Conservation (phyloP, 2,888 invertebrate species). For the Heliconius sara region DNA sequence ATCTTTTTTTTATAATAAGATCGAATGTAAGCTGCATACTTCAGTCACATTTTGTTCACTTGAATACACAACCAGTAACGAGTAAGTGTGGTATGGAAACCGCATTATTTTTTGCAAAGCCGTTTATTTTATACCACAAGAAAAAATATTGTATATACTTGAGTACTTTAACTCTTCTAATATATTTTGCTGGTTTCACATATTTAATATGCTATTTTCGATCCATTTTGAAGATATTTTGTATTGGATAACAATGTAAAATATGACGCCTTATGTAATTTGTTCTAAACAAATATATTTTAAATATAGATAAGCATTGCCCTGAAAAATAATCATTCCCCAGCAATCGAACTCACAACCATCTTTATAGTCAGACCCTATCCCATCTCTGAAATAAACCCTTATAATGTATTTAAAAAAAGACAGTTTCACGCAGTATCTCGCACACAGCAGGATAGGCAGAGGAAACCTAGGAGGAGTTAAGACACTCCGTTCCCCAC, state of each 20-base stretch:
- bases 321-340: neutral
- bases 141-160: neutral
- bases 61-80: constrained; percentile 6
- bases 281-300: neutral
- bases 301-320: no score
- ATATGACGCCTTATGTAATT: neutral
- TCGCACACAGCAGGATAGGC: no score
- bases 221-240: no score
- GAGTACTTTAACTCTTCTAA: neutral
- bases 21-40: constrained; percentile 1
- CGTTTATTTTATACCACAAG: constrained; percentile 3
- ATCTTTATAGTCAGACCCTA: neutral
- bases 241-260: neutral
- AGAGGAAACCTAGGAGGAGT: no score
- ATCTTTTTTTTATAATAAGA: constrained; percentile 6
- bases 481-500: no score
- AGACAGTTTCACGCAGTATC: no score
- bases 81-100: neutral
- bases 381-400: neutral
- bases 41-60: neutral
- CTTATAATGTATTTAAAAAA: neutral
- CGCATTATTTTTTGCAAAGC: neutral
- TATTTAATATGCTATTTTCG: no score
- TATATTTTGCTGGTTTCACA: neutral
- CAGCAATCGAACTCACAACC: neutral